A percentile compares a stretch with the other conserved stretches of the same genome.
These are phyloP conservation scores for Cliona cf. orientalis DNA, from an alignment of 37 sponge, comb jelly and placozoan genomes.

Conservation along the genomic window DNA sequence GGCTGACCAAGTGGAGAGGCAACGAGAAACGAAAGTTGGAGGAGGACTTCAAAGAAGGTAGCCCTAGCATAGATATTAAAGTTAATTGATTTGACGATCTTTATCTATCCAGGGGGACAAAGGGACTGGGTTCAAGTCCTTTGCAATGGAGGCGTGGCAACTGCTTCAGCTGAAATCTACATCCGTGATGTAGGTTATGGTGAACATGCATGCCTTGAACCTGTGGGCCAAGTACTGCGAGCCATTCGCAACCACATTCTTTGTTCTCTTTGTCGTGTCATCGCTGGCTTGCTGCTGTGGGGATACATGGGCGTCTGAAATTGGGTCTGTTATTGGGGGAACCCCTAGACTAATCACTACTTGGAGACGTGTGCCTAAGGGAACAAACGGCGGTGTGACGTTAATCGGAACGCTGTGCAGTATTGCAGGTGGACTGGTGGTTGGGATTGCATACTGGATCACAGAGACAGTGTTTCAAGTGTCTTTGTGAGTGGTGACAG, in stretches of 20 bases:
- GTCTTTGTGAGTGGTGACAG: background rate
- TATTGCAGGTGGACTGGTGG: slow-evolving; percentile 68
- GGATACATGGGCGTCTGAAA: slow-evolving; percentile 97
- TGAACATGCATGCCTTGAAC: slow-evolving; percentile 30
- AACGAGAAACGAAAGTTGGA: slow-evolving; percentile 66
- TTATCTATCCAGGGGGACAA: slow-evolving; percentile 64
- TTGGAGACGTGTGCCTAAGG: slow-evolving; percentile 70
- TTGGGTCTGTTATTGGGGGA: slow-evolving; percentile 83
- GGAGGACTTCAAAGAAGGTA: slow-evolving; percentile 57
- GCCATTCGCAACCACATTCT: too few relatives aligned
- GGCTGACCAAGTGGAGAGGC: slow-evolving; percentile 85
- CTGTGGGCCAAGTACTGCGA: background rate
- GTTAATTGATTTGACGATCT: too few relatives aligned
- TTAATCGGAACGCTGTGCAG: slow-evolving; percentile 71
- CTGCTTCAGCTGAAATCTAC: slow-evolving; percentile 63
- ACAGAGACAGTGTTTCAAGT: slow-evolving; percentile 11
- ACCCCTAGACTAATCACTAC: slow-evolving; percentile 84
- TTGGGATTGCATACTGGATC: slow-evolving; percentile 75
- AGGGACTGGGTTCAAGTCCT: slow-evolving; percentile 89
- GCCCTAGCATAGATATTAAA: too few relatives aligned
- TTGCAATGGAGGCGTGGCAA: slow-evolving; percentile 86
- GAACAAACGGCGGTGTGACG: slow-evolving; percentile 94
- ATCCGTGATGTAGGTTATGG: slow-evolving; percentile 48
- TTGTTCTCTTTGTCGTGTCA: slow-evolving; percentile 52
- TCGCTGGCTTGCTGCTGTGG: slow-evolving; percentile 86